These are phyloP conservation scores for Phataginus tetradactyla DNA, from an alignment of 2,797 vertebrate species.

Conservation along the genomic window DNA sequence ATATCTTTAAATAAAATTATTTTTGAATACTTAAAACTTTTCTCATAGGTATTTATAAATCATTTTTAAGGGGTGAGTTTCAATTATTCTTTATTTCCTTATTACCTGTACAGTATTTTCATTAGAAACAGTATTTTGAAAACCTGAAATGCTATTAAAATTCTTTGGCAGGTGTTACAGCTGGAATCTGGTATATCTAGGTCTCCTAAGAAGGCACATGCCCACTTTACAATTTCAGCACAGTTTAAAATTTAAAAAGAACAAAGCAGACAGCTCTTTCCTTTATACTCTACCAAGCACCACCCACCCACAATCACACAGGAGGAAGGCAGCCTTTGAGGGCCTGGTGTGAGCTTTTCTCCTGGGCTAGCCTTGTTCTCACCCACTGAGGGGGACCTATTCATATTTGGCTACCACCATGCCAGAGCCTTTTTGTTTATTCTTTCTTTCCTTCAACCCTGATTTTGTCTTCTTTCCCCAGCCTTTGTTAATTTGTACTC, in stretches of 20 bases:
- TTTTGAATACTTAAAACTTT: background rate
- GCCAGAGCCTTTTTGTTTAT: conserved; percentile 66
- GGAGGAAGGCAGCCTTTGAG: conserved; percentile 47
- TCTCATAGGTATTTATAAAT: conserved; percentile 5
- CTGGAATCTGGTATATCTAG: background rate
- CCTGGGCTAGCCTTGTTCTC: conserved; percentile 39
- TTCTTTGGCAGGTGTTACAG: background rate
- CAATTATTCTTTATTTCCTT: conserved; percentile 8
- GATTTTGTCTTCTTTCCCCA: conserved; percentile 80
- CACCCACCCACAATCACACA: conserved; percentile 29
- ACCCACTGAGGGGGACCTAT: conserved; percentile 65
- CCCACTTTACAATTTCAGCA: background rate
- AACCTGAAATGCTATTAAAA: background rate
- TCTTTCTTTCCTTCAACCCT: conserved; percentile 66
- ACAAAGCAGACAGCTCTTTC: conserved; percentile 48
- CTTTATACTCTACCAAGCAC: background rate
- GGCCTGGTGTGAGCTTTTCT: background rate
- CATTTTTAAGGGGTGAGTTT: background rate
- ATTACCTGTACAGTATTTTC: background rate
- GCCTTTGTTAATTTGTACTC: conserved; percentile 25
- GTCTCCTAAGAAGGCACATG: background rate
- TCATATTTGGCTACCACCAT: conserved; percentile 64
- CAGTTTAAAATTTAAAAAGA: background rate
- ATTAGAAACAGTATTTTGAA: background rate
- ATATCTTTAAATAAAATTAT: background rate